phyloP scores from a whole-genome alignment of 2,888 invertebrate species.

The Synanthedon formicaeformis region DNA sequence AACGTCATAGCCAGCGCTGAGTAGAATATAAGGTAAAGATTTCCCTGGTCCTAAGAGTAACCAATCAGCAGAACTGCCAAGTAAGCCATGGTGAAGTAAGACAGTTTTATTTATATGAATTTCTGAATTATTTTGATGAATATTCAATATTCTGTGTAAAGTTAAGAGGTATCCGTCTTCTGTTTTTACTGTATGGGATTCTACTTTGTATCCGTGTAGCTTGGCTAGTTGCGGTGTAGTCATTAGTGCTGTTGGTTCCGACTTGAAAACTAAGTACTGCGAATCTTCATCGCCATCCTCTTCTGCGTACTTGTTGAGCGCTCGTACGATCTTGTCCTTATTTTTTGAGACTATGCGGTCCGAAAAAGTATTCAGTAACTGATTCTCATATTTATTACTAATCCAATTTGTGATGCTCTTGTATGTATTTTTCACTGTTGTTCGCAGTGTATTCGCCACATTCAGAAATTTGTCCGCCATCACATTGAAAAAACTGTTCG shows the following conservation, averaged over 20 bases:
- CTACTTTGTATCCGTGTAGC: slow-evolving; percentile 33
- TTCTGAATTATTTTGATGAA: not conserved
- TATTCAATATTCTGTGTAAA: slow-evolving; percentile 28
- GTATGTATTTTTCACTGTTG: no score
- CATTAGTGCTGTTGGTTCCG: slow-evolving; percentile 26
- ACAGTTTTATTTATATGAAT: slow-evolving; percentile 19
- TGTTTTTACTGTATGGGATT: slow-evolving; percentile 37
- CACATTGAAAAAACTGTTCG: no score
- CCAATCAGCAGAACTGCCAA: slow-evolving; percentile 55
- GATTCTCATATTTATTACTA: no score
- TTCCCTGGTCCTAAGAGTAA: slow-evolving; percentile 38
- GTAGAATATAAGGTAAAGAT: slow-evolving; percentile 55
- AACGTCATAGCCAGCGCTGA: slow-evolving; percentile 68
- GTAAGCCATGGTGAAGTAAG: slow-evolving; percentile 44
- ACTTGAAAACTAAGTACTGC: slow-evolving; percentile 15
- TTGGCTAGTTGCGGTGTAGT: slow-evolving; percentile 34
- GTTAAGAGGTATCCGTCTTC: slow-evolving; percentile 44
- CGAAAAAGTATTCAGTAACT: no score
- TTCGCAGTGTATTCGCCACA: no score
- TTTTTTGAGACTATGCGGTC: no score
- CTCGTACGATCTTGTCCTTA: slow-evolving; percentile 9
- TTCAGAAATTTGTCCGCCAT: no score
- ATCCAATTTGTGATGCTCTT: no score
- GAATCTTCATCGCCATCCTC: slow-evolving; percentile 12
- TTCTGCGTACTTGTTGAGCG: slow-evolving; percentile 19